Percentiles rank a stretch among this genome's conserved stretches.
phyloP scores from a whole-genome alignment of 2,888 invertebrate genomes.

The Syrphus vitripennis region DNA sequence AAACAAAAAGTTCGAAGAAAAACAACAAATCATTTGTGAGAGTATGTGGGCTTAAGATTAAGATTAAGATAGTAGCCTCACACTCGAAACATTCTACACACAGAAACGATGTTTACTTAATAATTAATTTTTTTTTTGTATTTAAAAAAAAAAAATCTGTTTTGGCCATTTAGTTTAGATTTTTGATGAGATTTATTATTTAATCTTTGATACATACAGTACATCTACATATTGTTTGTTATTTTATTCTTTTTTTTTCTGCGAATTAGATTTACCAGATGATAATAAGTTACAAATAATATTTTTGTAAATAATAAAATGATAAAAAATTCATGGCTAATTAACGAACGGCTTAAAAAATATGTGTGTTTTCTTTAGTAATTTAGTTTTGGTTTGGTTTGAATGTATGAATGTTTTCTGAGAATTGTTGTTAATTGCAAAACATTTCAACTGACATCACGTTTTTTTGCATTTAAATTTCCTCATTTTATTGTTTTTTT shows the following conservation, averaged over 20 bases:
- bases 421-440: not conserved
- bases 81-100: not conserved
- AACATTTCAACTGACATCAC: constrained; percentile 21
- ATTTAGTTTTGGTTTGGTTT: not conserved
- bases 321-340: constrained; percentile 42
- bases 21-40: not conserved
- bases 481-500: not conserved
- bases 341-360: constrained; percentile 46
- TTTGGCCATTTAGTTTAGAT: constrained; percentile 21
- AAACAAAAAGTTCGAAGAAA: not conserved
- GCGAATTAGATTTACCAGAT: not conserved
- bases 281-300: constrained; percentile 42
- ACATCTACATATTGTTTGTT: not conserved
- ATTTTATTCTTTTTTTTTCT: not conserved
- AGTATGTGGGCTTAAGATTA: not conserved
- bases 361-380: not conserved
- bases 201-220: not conserved
- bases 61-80: not conserved
- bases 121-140: constrained; percentile 26
- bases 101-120: constrained; percentile 51
- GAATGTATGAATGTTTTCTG: not conserved
- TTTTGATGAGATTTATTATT: not conserved
- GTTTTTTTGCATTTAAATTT: constrained; percentile 27
- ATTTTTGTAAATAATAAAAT: constrained; percentile 66
- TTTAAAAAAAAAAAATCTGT: constrained; percentile 25